These are phyloP conservation scores for Dicycla oo DNA, from an alignment of 2,888 invertebrate species.

Conservation along the genomic window DNA sequence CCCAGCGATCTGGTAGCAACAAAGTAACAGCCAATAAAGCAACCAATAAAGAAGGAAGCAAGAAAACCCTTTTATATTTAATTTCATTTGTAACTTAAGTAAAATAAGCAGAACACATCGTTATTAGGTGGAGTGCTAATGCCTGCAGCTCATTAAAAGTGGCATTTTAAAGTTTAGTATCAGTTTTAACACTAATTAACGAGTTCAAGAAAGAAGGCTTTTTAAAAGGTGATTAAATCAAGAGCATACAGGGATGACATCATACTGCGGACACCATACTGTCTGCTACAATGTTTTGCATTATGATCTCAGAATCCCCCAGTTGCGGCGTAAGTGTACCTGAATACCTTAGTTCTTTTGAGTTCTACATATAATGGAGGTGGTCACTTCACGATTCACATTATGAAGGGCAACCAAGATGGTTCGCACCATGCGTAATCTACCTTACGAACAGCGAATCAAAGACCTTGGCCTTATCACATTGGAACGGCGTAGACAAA, in stretches of 20 bases:
- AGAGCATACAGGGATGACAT: constrained; percentile 14
- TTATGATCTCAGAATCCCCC: too few species aligned
- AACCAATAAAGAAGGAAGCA: neutral
- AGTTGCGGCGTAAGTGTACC: too few species aligned
- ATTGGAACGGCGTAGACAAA: too few species aligned
- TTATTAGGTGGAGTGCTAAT: constrained; percentile 46
- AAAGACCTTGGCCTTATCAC: too few species aligned
- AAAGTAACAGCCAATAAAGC: neutral
- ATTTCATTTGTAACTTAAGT: constrained; percentile 8
- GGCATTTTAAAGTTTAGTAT: constrained; percentile 22
- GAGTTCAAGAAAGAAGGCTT: constrained; percentile 2
- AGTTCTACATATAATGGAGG: too few species aligned
- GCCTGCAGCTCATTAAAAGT: constrained; percentile 26
- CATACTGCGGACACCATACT: constrained; percentile 25
- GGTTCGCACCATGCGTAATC: too few species aligned
- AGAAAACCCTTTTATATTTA: constrained; percentile 19
- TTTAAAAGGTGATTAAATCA: constrained; percentile 11
- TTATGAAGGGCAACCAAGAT: too few species aligned
- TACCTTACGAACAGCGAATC: too few species aligned
- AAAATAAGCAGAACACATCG: constrained; percentile 11
- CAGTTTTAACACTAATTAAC: constrained; percentile 41
- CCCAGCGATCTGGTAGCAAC: neutral
- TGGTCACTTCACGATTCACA: too few species aligned
- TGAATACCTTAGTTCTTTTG: too few species aligned
- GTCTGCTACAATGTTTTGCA: constrained; percentile 16